Base-by-base conservation (phyloP, 2,113 vertebrate species). In the Bubo blakistoni region DNA sequence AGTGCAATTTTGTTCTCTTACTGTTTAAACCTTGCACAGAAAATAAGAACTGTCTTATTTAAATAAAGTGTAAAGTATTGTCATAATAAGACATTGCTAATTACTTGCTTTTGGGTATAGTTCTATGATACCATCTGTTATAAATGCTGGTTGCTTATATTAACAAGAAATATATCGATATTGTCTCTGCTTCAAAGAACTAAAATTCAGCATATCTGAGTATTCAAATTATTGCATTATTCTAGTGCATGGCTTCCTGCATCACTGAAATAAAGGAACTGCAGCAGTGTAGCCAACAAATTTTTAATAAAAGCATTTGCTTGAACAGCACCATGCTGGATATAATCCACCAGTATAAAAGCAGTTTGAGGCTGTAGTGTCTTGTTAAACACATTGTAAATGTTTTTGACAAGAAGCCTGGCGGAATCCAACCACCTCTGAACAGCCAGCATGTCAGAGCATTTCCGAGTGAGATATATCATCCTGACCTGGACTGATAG, bases 321-420 rank as follows among this genome's bases (percentile, higher is more conserved):
- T 61, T 67, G 65, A 85, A 24, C 30, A 72, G 17, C 44, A 80
- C 36, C 20, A 13, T 38, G 8, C 40, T 95, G 89, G 86, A 51
- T 34, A 6, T 62, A 79, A 78, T 80, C 70, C 78, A 51, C 24
- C 27, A 72, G 70, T 89, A 79, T 61, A 91, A 87, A 86, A 82
- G 19, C 58, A 46, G 11, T 85, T 49, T 73, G 66, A 78, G 54
- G 27, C 74, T 95, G 65, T 61, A 63, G 8, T 16, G 24, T 82
- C 84, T 90, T 90, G 46, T 95, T 85, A 90, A 95, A 91, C 62
- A 61, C 15, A n/a, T 47, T 69, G 65, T 89, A 86, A 92, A 76
- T 89, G 73, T 65, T 65, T 92, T n/a, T 89, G 57, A 79, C 62
- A 69, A 78, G 79, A 81, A 86, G 38, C 27, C 40, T 91, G 52